Evolutionary conservation across 2,888 invertebrate genomes (phyloP).

Genomic region (Leptarthrus brevirostris): DNA sequence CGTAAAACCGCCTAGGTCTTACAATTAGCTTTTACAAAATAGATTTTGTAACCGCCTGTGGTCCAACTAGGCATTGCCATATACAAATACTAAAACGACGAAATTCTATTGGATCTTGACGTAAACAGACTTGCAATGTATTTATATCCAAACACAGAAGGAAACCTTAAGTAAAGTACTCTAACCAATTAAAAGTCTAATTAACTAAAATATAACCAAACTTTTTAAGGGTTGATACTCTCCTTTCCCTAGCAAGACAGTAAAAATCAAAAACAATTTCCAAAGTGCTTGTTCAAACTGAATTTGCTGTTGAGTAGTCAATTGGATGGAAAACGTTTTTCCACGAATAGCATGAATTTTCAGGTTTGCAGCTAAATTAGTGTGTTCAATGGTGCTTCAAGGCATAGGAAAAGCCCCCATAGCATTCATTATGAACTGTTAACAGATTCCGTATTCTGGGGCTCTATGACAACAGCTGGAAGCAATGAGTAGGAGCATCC

Average conservation of each 20-base stretch:
- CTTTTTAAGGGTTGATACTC: background rate
- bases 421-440: constrained; percentile 16
- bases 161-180: no score
- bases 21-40: no score
- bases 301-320: constrained; percentile 40
- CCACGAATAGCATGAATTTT: constrained; percentile 8
- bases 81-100: no score
- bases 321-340: constrained; percentile 45
- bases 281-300: background rate
- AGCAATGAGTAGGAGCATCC: background rate
- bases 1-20: no score
- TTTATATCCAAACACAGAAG: no score
- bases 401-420: background rate
- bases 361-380: constrained; percentile 27
- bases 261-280: constrained; percentile 4
- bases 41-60: no score
- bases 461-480: background rate
- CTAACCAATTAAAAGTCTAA: no score
- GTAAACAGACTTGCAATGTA: no score
- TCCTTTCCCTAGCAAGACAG: background rate
- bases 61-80: no score
- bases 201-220: no score
- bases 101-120: no score
- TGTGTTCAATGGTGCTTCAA: background rate
- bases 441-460: background rate